Percentiles rank a stretch among this genome's conserved stretches.
Evolutionary conservation across 2,888 invertebrate genomes (phyloP).

Genomic region (Cheilosia pagana): DNA sequence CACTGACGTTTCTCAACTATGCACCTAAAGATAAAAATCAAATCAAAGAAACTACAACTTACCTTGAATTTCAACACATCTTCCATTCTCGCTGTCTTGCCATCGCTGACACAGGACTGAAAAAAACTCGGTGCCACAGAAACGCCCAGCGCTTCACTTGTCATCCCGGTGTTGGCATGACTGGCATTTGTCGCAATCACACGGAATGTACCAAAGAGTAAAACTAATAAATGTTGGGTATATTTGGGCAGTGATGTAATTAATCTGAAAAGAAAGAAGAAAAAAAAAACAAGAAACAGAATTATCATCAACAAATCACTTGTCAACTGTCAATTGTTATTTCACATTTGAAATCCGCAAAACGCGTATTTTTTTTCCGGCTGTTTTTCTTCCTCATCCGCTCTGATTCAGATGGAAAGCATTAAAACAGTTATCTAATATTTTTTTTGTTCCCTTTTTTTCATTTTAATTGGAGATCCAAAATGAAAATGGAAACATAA

Average conservation of each 20-base stretch:
- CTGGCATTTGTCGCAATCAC: conserved; percentile 97
- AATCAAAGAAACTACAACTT: conserved; percentile 77
- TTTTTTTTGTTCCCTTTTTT: conserved; percentile 9
- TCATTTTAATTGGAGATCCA: conserved; percentile 55
- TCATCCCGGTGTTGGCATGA: conserved; percentile 95
- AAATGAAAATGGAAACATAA: conserved; percentile 16
- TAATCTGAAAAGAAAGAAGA: conserved; percentile 86
- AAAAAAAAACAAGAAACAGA: conserved; percentile 11
- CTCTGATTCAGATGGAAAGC: conserved; percentile 13
- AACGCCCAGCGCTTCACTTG: conserved; percentile 96
- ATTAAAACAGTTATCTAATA: conserved; percentile 47
- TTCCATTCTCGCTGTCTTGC: conserved; percentile 97
- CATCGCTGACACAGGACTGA: conserved; percentile 97
- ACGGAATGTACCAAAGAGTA: conserved; percentile 98
- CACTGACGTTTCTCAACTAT: background rate
- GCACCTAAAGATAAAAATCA: too few species aligned
- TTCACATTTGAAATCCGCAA: conserved; percentile 9
- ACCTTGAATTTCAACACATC: conserved; percentile 97
- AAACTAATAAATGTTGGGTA: conserved; percentile 96
- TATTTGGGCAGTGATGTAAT: conserved; percentile 93
- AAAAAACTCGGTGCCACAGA: conserved; percentile 98
- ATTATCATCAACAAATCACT: conserved; percentile 38
- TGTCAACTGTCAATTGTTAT: conserved; percentile 43
- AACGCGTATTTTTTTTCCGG: conserved; percentile 7
- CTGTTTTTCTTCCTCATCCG: conserved; percentile 40